phyloP scores from a whole-genome alignment of 2,797 vertebrate species.

The Dipus sagitta region DNA sequence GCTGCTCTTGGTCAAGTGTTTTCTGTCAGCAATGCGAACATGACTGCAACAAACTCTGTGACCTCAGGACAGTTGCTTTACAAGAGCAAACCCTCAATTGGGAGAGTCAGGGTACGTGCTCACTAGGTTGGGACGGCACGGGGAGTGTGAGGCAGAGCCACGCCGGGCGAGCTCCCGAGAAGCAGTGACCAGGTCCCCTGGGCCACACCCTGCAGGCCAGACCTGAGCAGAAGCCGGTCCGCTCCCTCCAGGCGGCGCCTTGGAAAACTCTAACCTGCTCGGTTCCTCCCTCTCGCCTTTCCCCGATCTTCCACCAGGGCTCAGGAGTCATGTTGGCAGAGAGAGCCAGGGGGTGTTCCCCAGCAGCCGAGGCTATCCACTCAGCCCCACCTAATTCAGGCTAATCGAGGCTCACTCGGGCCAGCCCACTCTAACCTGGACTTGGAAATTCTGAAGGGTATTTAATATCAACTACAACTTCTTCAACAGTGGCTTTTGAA shows the following conservation, averaged over 20 bases:
- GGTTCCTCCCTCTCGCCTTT: not conserved
- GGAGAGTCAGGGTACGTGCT: not conserved
- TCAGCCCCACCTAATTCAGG: not conserved
- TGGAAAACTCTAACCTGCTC: not conserved
- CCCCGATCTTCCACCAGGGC: not conserved
- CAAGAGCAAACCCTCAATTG: not conserved
- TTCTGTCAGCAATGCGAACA: too few relatives aligned
- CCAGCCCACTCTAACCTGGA: not conserved
- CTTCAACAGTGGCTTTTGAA: not conserved
- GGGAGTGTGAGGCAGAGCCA: not conserved
- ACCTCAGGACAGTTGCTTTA: not conserved
- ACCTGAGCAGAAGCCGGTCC: not conserved
- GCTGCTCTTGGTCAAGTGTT: too few relatives aligned
- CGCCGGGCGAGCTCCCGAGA: too few relatives aligned
- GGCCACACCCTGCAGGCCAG: not conserved
- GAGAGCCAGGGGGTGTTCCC: not conserved
- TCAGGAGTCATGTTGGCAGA: not conserved
- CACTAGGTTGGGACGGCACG: not conserved
- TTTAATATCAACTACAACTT: not conserved
- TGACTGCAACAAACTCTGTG: not conserved
- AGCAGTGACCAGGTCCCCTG: not conserved
- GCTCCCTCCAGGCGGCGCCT: not conserved
- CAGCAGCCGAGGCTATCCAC: not conserved
- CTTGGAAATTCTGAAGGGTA: not conserved
- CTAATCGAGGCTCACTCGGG: not conserved